Conservation (phyloP, 2,888 invertebrate species). For the Lasioglossum zephyrum region DNA sequence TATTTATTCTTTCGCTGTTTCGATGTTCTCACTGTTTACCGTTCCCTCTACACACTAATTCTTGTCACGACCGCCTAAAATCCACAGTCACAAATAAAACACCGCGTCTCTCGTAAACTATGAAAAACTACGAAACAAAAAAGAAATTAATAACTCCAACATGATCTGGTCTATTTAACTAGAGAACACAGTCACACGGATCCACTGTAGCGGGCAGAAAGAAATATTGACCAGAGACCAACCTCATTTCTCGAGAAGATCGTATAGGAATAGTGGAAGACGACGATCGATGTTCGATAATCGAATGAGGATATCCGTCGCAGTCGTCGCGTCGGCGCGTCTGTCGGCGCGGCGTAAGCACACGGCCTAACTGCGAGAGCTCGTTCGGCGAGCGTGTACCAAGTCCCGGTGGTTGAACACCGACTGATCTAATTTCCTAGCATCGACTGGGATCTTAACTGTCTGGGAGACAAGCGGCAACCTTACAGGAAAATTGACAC, state of each 20-base stretch:
- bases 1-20: not conserved
- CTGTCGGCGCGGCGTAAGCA: not conserved
- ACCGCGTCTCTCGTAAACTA: not conserved
- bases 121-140: not conserved
- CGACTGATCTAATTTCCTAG: slow-evolving; percentile 71
- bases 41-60: not conserved
- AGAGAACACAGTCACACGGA: not conserved
- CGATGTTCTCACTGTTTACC: not conserved
- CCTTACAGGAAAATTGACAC: slow-evolving; percentile 26
- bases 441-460: slow-evolving; percentile 47
- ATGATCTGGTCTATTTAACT: not conserved
- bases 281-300: no score
- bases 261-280: not conserved
- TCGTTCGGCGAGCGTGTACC: slow-evolving; percentile 43
- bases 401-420: slow-evolving; percentile 56
- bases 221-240: not conserved
- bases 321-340: not conserved
- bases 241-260: slow-evolving; percentile 22
- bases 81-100: not conserved
- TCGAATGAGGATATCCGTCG: not conserved
- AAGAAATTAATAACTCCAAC: not conserved
- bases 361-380: not conserved
- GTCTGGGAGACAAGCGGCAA: slow-evolving; percentile 53
- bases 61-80: not conserved
- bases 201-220: not conserved